Evolutionary conservation across 2,888 invertebrate species (phyloP).

Genomic region (Hesperia comma): DNA sequence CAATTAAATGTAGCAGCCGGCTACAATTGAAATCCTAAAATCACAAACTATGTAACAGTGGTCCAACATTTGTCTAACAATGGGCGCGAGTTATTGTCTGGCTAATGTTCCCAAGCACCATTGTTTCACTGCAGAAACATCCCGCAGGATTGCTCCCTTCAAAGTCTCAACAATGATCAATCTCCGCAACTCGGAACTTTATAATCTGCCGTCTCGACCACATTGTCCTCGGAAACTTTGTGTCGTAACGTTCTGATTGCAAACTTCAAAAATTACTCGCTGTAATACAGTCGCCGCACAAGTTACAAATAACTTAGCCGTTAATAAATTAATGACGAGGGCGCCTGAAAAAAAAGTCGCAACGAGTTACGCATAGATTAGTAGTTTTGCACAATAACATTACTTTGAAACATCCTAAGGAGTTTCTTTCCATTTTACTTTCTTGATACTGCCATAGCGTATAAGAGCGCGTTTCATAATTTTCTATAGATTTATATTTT

Average conservation of each 20-base stretch:
- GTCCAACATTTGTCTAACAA: slow-evolving; percentile 33
- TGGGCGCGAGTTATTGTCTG: slow-evolving; percentile 33
- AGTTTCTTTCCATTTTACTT: too few relatives aligned
- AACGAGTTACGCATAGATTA: too few relatives aligned
- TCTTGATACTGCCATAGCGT: too few relatives aligned
- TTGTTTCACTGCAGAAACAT: slow-evolving; percentile 27
- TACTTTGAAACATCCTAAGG: too few relatives aligned
- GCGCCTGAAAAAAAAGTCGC: too few relatives aligned
- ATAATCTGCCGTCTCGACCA: slow-evolving; percentile 39
- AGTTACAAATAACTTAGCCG: not conserved
- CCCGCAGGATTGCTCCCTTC: slow-evolving; percentile 19
- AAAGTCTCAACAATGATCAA: slow-evolving; percentile 40
- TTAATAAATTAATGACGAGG: too few relatives aligned
- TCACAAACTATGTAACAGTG: slow-evolving; percentile 32
- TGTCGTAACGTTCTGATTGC: not conserved
- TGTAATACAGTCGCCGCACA: not conserved
- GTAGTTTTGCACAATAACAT: too few relatives aligned
- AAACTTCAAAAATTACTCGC: slow-evolving; percentile 11
- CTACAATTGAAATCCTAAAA: slow-evolving; percentile 25
- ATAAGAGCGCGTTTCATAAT: too few relatives aligned
- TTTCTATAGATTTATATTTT: too few relatives aligned
- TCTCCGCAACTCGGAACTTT: slow-evolving; percentile 29
- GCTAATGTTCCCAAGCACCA: slow-evolving; percentile 32
- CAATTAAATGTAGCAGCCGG: slow-evolving; percentile 4
- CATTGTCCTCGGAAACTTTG: slow-evolving; percentile 30